phyloP scores from a whole-genome alignment of 2,797 vertebrate genomes.

The Acanthornis magna region DNA sequence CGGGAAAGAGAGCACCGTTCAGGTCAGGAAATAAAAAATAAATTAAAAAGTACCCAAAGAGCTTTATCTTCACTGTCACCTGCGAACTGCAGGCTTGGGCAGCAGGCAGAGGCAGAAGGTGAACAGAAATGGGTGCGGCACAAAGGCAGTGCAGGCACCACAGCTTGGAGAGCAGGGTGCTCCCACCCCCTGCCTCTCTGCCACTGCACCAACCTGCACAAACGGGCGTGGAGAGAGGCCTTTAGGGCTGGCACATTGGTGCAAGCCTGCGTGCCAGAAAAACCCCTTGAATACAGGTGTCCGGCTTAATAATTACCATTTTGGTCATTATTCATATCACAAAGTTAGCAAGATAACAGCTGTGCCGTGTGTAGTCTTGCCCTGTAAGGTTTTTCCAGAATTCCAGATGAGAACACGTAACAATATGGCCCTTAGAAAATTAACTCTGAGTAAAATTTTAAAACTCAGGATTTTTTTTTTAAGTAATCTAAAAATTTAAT shows the following conservation, averaged over 20 bases:
- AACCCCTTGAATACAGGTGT: background rate
- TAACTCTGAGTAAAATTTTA: background rate
- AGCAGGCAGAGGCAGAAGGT: background rate
- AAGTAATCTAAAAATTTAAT: background rate
- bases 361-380: accelerated
- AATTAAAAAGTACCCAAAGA: accelerated
- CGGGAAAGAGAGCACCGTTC: accelerated
- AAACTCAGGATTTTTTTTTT: background rate
- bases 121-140: accelerated
- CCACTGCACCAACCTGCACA: background rate
- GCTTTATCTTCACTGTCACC: background rate
- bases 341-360: background rate
- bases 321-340: background rate
- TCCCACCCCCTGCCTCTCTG: background rate
- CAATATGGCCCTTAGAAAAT: background rate
- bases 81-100: background rate
- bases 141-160: background rate
- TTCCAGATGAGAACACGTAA: background rate
- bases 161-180: background rate
- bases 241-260: background rate
- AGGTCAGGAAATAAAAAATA: too few relatives aligned
- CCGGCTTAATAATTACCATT: background rate
- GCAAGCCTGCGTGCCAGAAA: background rate
- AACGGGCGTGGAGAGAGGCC: too few relatives aligned
- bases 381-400: background rate